Base-by-base conservation (phyloP, 2,888 invertebrate genomes). In the Parnassius mnemosyne region DNA sequence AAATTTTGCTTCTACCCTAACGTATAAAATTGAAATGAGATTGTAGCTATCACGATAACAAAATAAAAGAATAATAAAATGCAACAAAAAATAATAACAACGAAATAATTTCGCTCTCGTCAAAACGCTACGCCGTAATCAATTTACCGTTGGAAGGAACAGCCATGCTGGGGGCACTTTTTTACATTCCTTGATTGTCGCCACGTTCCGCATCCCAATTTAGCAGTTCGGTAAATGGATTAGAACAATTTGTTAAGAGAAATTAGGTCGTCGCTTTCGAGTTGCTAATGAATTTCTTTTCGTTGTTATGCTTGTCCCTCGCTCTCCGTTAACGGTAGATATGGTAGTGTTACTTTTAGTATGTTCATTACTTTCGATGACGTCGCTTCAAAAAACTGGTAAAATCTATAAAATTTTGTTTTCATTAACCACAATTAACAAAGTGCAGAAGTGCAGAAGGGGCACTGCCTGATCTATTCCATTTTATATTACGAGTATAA, bases 161-260 rank as follows among this genome's bases (percentile, higher is more conserved):
- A 59, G 54, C 50, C 47, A 59, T 59, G 55, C 16, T 50, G 58
- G 58, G 54, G 63, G 62, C 51, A 53, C 55, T 63, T 63, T 65
- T 66, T 67, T 65, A 60, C 57, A 55, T 61, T 54, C 62, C 60
- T 60, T 60, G 60, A 66, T 66, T 66, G 65, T 65, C 61, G 51
- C 57, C 61, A 60, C 64, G 68, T 64, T 63, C 59, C 63, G 63
- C 59, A 63, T 63, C 61, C 72, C 78, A 78, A 80, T 80, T 81
- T 74, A 70, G 71, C 76, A 73, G 73, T 78, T 75, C 68, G 69
- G 73, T 78, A 80, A 83, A 81, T 83, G 80, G 80, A 83, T 83
- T 82, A 81, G 75, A 76, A 78, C 78, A 79, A 79, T 80, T 83
- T 79, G 77, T 81, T 79, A 73, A 75, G 63, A 78, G 76, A 82